Base-by-base conservation (phyloP, 2,113 vertebrate genomes). In the Corynorhinus townsendii region DNA sequence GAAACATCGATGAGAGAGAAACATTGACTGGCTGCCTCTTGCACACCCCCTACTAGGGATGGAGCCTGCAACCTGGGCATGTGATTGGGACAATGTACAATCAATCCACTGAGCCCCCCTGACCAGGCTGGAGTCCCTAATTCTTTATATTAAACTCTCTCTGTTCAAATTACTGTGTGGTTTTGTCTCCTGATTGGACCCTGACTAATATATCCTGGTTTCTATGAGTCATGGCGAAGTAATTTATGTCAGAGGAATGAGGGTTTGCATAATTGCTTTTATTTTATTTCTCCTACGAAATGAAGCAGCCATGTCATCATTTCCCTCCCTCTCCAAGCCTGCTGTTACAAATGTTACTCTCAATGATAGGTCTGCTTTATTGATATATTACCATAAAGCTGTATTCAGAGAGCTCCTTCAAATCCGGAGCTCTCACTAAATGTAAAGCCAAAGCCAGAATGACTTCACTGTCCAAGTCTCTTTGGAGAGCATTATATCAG, bases 331-430 rank as follows among this genome's bases (percentile, higher is more conserved):
- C 43, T 73, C 14, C 30, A 86, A 80, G n/a, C 19, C 47, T 77
- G 45, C 84, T 93, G 66, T 81, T 76, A 64, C 84, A 95, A 95
- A 73, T 76, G 59, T 59, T 89, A 10, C 68, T 81, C 20, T 86
- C 75, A 49, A 33, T 64, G 38, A 90, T 56, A 73, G 38, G 71
- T 64, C 59, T 64, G 64, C 76, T 68, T 84, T 89, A 77, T 81
- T 47, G 49, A 38, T 68, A 30, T 35, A 80, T 95, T 86, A 71
- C 73, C 38, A 80, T 2, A 72, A n/a, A 80, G 33, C 17, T 90
- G 33, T 81, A 49, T 73, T 68, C 45, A 40, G 24, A 94, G 91
- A 90, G 22, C 54, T 43, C 76, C 43, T 77, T 97, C 47, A 62
- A 59, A 82, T 28, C 40, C 33, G 22, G 11, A 9, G 56, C 90